Conservation (phyloP, 2,888 invertebrate genomes). For the Biston stratarius region DNA sequence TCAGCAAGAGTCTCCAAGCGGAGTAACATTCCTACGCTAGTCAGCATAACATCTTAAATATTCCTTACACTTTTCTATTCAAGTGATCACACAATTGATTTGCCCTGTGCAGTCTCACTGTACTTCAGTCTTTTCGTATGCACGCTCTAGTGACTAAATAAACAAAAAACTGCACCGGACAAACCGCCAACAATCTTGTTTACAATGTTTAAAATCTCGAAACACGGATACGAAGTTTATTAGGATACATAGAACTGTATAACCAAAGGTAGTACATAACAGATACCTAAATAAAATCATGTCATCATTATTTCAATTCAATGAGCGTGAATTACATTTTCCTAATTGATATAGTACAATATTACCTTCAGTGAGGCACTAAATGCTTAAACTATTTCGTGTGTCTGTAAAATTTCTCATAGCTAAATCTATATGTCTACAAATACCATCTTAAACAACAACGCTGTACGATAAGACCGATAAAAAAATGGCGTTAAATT, state of each 20-base stretch:
- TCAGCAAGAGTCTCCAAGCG: not conserved
- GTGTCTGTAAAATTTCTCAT: too few relatives aligned
- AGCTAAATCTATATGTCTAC: too few relatives aligned
- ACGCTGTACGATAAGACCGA: too few relatives aligned
- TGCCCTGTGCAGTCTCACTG: constrained; percentile 44
- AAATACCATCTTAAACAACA: too few relatives aligned
- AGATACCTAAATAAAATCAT: too few relatives aligned
- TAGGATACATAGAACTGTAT: not conserved
- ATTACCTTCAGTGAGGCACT: too few relatives aligned
- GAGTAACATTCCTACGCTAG: not conserved
- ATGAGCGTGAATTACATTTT: too few relatives aligned
- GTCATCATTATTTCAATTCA: too few relatives aligned
- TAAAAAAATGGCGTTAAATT: too few relatives aligned
- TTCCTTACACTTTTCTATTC: constrained; percentile 12
- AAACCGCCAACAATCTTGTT: constrained; percentile 14
- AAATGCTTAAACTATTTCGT: too few relatives aligned
- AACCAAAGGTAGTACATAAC: too few relatives aligned
- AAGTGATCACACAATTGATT: constrained; percentile 21
- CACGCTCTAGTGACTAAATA: constrained; percentile 19
- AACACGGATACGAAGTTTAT: not conserved
- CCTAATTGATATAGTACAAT: too few relatives aligned
- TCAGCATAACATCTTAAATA: constrained; percentile 5
- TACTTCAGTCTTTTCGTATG: constrained; percentile 41
- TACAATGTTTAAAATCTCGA: not conserved
- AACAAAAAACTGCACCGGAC: constrained; percentile 37